Evolutionary conservation across 2,888 invertebrate species (phyloP).

Genomic region (Clanis bilineata): DNA sequence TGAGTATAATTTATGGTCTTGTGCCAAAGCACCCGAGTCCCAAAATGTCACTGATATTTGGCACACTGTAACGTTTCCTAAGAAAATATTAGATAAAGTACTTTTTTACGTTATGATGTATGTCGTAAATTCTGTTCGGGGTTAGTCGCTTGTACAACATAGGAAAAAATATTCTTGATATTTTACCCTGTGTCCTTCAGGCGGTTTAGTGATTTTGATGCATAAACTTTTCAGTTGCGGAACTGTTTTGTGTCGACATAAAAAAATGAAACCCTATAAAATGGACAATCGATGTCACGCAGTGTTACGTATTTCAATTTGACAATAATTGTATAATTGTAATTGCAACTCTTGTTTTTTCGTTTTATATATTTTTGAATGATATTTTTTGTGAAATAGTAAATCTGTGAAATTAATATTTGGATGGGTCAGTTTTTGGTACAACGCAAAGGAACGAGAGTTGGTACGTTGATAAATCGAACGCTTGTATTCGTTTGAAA

Average conservation of each 20-base stretch:
- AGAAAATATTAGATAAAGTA: background rate
- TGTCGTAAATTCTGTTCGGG: background rate
- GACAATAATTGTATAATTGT: no score
- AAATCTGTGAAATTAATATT: background rate
- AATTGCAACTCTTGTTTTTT: background rate
- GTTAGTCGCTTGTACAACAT: background rate
- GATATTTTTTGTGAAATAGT: background rate
- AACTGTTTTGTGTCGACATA: background rate
- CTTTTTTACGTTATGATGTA: background rate
- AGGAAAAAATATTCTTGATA: background rate
- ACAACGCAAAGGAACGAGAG: background rate
- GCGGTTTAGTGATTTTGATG: background rate
- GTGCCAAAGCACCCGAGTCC: background rate
- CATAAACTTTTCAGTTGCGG: background rate
- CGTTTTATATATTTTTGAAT: background rate
- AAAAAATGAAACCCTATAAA: background rate
- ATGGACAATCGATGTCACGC: background rate
- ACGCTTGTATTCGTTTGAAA: background rate
- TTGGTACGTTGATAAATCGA: background rate
- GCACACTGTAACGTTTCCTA: background rate
- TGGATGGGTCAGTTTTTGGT: constrained; percentile 8
- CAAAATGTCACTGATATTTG: constrained; percentile 5
- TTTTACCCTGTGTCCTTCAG: background rate
- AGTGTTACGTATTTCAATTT: background rate
- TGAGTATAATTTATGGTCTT: constrained; percentile 45